Conservation (phyloP, 2,888 invertebrate species). For the Netelia inedita region DNA sequence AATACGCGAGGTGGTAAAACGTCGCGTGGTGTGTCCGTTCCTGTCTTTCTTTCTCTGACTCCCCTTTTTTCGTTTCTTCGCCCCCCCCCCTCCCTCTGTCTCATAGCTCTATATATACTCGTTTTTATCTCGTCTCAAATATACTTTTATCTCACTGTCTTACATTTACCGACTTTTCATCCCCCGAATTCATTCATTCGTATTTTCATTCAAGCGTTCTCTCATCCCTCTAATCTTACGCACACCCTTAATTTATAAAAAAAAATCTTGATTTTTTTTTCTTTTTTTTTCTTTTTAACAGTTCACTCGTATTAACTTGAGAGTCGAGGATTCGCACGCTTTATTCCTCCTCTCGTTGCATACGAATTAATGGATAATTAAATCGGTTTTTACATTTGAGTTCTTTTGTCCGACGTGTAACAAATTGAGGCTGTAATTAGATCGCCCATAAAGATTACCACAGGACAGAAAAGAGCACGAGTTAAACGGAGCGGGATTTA, state of each 20-base stretch:
- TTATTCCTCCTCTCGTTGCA: slow-evolving; percentile 71
- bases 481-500: neutral
- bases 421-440: slow-evolving; percentile 72
- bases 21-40: slow-evolving; percentile 7
- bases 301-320: neutral
- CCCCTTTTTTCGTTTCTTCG: slow-evolving; percentile 56
- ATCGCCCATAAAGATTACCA: slow-evolving; percentile 75
- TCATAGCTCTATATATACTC: slow-evolving; percentile 34
- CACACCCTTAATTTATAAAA: slow-evolving; percentile 47
- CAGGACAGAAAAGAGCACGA: slow-evolving; percentile 32
- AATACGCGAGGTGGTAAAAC: neutral
- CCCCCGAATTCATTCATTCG: slow-evolving; percentile 23
- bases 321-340: slow-evolving; percentile 1
- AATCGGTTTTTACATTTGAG: slow-evolving; percentile 62
- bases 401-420: slow-evolving; percentile 35
- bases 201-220: neutral
- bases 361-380: slow-evolving; percentile 78
- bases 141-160: slow-evolving; percentile 23
- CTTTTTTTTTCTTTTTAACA: neutral
- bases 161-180: neutral
- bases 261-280: neutral
- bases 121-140: slow-evolving; percentile 11
- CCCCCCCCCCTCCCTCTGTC: slow-evolving; percentile 56
- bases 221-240: neutral
- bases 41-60: neutral